Percentiles rank a stretch among this genome's conserved stretches.
phyloP scores from a whole-genome alignment of 2,113 vertebrate species.

The human region DNA sequence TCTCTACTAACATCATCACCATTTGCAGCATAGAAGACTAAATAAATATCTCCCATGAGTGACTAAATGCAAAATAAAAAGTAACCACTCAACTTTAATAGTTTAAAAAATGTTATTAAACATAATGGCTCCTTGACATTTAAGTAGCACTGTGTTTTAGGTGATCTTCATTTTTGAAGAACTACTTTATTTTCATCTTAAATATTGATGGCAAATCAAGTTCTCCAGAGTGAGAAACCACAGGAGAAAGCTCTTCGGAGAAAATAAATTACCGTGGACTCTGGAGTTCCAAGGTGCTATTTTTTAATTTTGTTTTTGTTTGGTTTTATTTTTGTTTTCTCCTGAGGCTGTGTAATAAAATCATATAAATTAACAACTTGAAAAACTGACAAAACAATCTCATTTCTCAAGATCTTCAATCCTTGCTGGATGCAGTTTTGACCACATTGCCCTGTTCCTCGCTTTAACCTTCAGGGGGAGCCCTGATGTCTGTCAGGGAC shows the following conservation, averaged over 20 bases:
- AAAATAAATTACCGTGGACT: conserved; percentile 76
- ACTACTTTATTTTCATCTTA: conserved; percentile 89
- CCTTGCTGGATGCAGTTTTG: neutral
- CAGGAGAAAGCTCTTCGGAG: conserved; percentile 74
- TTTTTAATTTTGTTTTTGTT: conserved; percentile 58
- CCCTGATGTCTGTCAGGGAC: neutral
- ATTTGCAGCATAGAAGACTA: conserved; percentile 85
- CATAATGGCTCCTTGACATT: conserved; percentile 87
- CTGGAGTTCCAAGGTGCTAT: neutral
- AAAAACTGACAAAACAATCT: conserved; percentile 62
- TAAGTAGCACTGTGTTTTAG: conserved; percentile 86
- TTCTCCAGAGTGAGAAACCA: conserved; percentile 71
- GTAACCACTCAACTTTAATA: conserved; percentile 90
- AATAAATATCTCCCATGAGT: conserved; percentile 89
- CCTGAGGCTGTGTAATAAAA: conserved; percentile 57
- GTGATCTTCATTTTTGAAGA: conserved; percentile 87
- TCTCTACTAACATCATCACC: conserved; percentile 83
- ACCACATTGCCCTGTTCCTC: neutral
- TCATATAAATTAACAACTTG: conserved; percentile 45
- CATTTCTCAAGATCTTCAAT: conserved; percentile 2
- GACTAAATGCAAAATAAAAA: conserved; percentile 92
- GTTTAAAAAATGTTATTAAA: conserved; percentile 90
- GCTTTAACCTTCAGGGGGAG: neutral
- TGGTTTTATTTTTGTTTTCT: conserved; percentile 53
- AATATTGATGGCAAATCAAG: conserved; percentile 86